phyloP scores from a whole-genome alignment of 2,888 invertebrate species.

The Ecdyonurus torrentis region DNA sequence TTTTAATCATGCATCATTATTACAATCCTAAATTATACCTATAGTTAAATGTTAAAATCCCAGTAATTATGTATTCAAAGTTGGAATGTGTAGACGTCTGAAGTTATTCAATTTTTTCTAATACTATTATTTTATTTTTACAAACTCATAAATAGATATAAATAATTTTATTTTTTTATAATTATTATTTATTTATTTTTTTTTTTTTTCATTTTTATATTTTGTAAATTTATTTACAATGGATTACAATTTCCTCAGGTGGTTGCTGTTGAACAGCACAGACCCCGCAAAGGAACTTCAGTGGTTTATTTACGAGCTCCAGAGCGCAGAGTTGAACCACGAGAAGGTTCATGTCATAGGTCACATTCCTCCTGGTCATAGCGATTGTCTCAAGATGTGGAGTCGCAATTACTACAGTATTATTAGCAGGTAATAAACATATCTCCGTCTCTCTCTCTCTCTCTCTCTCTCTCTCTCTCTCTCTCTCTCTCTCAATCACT shows the following conservation, averaged over 20 bases:
- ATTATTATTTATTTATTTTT: neutral
- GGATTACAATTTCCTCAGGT: conserved; percentile 47
- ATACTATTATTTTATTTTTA: too few species aligned
- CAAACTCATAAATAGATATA: neutral
- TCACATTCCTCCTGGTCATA: conserved; percentile 89
- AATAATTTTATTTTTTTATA: neutral
- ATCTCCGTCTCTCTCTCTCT: neutral
- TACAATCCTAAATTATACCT: too few species aligned
- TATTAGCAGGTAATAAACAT: conserved; percentile 48
- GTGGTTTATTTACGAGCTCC: conserved; percentile 88
- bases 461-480: neutral
- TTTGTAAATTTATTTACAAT: neutral
- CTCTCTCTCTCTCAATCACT: too few species aligned
- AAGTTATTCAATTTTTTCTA: too few species aligned
- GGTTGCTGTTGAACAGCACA: conserved; percentile 83
- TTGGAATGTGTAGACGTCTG: too few species aligned
- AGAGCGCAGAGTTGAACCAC: conserved; percentile 81
- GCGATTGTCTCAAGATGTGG: conserved; percentile 89
- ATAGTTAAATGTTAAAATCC: too few species aligned
- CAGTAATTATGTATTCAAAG: too few species aligned
- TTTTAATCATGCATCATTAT: too few species aligned
- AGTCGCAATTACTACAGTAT: conserved; percentile 86
- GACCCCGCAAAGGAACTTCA: conserved; percentile 90
- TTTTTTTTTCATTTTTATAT: neutral
- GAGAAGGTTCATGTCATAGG: conserved; percentile 96